These are phyloP conservation scores for Tautogolabrus adspersus DNA, from an alignment of 2,113 vertebrate species.

Conservation along the genomic window DNA sequence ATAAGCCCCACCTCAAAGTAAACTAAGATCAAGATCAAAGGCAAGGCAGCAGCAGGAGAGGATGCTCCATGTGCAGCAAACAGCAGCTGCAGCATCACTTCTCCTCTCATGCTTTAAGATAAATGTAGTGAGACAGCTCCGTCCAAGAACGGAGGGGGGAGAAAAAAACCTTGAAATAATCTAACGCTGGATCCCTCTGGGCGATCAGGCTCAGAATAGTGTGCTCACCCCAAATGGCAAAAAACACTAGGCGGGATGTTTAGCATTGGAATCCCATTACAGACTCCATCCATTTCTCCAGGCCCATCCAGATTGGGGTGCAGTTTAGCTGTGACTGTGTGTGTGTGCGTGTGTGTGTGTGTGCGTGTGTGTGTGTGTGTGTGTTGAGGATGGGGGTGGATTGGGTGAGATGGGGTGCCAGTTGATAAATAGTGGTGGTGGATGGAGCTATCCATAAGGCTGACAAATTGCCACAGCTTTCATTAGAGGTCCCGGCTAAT, in stretches of 20 bases:
- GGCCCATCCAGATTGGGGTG: constrained; percentile 63
- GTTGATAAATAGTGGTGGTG: constrained; percentile 81
- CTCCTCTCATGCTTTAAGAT: constrained; percentile 57
- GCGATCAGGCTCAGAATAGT: constrained; percentile 66
- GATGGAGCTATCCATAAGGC: constrained; percentile 82
- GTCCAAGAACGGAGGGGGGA: constrained; percentile 25
- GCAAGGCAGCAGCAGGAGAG: constrained; percentile 34
- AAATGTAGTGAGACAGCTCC: constrained; percentile 66
- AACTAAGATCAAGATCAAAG: constrained; percentile 33
- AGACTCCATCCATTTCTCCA: constrained; percentile 68
- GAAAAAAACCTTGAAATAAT: constrained; percentile 65
- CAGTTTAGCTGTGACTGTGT: constrained; percentile 55
- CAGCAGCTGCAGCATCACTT: constrained; percentile 35
- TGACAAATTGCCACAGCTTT: constrained; percentile 86
- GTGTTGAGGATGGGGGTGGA: constrained; percentile 53
- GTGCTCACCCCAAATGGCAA: constrained; percentile 75
- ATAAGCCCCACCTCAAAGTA: constrained; percentile 14
- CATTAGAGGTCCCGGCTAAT: constrained; percentile 84
- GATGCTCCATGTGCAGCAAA: constrained; percentile 39
- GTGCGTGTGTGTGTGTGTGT: constrained; percentile 55
- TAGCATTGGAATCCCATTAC: constrained; percentile 84
- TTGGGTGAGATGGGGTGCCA: constrained; percentile 64
- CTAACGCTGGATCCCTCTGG: constrained; percentile 69
- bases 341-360: constrained; percentile 48
- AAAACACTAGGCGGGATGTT: constrained; percentile 73